Percentiles rank a stretch among this genome's conserved stretches.
Evolutionary conservation across 2,888 invertebrate genomes (phyloP).

Genomic region (Drosophila nr. perissopoda): DNA sequence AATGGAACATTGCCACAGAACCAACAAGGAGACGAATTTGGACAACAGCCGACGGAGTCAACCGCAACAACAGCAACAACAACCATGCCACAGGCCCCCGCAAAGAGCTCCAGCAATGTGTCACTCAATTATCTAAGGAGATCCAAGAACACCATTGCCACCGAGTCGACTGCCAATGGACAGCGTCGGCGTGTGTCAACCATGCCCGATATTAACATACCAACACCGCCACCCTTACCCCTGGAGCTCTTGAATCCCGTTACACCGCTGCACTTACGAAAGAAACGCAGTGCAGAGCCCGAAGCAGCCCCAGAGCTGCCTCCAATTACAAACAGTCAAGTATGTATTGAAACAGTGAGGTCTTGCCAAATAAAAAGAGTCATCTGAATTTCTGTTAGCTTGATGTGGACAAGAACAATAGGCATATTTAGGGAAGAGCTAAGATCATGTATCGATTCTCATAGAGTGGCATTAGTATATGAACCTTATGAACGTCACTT

Average conservation of each 20-base stretch:
- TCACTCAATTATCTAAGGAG: slow-evolving; percentile 69
- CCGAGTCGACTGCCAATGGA: slow-evolving; percentile 11
- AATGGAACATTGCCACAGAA: slow-evolving; percentile 60
- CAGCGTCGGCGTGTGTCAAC: slow-evolving; percentile 71
- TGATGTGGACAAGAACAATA: background rate
- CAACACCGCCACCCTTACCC: slow-evolving; percentile 76
- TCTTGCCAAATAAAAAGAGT: background rate
- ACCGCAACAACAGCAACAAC: slow-evolving; percentile 13
- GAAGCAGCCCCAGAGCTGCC: slow-evolving; percentile 7
- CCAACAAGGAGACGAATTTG: slow-evolving; percentile 27
- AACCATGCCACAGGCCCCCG: slow-evolving; percentile 16
- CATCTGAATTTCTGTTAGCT: slow-evolving; percentile 1
- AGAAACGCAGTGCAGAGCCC: slow-evolving; percentile 61
- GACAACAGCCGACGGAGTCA: slow-evolving; percentile 22
- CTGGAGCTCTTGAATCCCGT: slow-evolving; percentile 63
- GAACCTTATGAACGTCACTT: background rate
- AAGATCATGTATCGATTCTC: background rate
- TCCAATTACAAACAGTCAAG: slow-evolving; percentile 51
- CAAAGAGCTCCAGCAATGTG: slow-evolving; percentile 65
- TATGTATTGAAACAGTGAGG: slow-evolving; percentile 49
- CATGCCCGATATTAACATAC: slow-evolving; percentile 72
- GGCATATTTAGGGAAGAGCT: background rate
- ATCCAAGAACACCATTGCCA: slow-evolving; percentile 53
- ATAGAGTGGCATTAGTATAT: background rate
- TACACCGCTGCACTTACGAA: slow-evolving; percentile 65